These are phyloP conservation scores for Rhagologus leucostigma DNA, from an alignment of 2,113 vertebrate genomes.

Conservation along the genomic window DNA sequence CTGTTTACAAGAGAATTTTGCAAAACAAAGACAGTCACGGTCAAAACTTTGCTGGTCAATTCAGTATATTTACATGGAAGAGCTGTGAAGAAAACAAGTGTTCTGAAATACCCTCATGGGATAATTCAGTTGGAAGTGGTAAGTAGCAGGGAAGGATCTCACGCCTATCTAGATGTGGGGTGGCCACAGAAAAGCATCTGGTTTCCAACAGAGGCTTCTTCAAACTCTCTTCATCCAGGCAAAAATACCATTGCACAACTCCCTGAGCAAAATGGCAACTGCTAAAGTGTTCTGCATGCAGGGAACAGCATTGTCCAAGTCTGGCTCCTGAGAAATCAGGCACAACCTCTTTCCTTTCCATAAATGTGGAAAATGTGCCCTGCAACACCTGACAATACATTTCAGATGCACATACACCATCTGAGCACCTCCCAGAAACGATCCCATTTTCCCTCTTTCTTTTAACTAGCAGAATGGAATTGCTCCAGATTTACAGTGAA, in stretches of 20 bases:
- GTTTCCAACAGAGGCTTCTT: not conserved
- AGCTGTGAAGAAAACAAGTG: not conserved
- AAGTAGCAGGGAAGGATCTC: not conserved
- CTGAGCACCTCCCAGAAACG: not conserved
- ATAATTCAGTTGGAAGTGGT: not conserved
- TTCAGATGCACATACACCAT: not conserved
- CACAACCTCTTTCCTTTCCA: not conserved
- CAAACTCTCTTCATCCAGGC: not conserved
- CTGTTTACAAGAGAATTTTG: conserved; percentile 72
- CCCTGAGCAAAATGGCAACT: not conserved
- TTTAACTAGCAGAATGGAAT: not conserved
- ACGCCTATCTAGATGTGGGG: not conserved
- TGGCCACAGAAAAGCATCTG: not conserved
- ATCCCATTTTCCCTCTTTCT: not conserved
- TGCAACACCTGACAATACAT: not conserved
- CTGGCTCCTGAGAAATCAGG: not conserved
- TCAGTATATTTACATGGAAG: conserved; percentile 61
- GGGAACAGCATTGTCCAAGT: not conserved
- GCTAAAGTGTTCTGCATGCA: not conserved
- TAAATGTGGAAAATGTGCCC: not conserved
- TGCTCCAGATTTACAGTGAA: not conserved
- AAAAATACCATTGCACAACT: not conserved
- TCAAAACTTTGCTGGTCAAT: conserved; percentile 71
- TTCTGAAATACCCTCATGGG: not conserved
- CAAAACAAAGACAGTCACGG: conserved; percentile 77